These are phyloP conservation scores for Pampus argenteus DNA, from an alignment of 2,797 vertebrate genomes.

Conservation along the genomic window DNA sequence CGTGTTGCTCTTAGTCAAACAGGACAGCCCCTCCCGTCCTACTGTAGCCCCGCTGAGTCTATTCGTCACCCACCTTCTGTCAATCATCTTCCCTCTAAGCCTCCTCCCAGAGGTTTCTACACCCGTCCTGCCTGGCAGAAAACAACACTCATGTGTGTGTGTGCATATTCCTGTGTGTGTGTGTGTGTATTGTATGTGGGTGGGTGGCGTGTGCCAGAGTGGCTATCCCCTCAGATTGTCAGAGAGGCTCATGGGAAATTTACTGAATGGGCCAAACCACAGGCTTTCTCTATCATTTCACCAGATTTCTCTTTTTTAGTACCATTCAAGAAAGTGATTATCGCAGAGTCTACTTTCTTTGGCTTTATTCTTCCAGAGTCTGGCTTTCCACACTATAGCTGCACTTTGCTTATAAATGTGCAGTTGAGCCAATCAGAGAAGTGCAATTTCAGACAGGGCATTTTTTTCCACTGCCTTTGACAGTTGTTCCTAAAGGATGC, in stretches of 20 bases:
- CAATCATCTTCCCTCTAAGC: conserved; percentile 53
- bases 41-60: conserved; percentile 36
- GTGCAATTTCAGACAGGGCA: no score
- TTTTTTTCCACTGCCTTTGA: conserved; percentile 22
- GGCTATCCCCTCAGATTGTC: conserved; percentile 83
- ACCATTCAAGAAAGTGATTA: conserved; percentile 77
- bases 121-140: conserved; percentile 61
- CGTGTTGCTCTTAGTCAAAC: conserved; percentile 43
- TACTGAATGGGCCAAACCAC: conserved; percentile 79
- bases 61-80: conserved; percentile 56
- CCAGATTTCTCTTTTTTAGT: conserved; percentile 79
- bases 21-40: conserved; percentile 54
- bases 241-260: conserved; percentile 84
- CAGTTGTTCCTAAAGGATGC: conserved; percentile 46
- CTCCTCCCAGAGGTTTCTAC: conserved; percentile 66
- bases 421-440: conserved; percentile 40
- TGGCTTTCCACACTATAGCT: conserved; percentile 54
- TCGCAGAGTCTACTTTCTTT: conserved; percentile 65
- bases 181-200: conserved; percentile 71
- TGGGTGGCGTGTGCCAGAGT: conserved; percentile 82
- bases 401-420: conserved; percentile 57
- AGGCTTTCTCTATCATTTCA: conserved; percentile 85
- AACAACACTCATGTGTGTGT: conserved; percentile 42
- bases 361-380: conserved; percentile 50
- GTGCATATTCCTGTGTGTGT: conserved; percentile 48